Evolutionary conservation across 2,888 invertebrate genomes (phyloP), one percentile per base, ranked within the genome.

Genomic region (Dicycla oo): DNA sequence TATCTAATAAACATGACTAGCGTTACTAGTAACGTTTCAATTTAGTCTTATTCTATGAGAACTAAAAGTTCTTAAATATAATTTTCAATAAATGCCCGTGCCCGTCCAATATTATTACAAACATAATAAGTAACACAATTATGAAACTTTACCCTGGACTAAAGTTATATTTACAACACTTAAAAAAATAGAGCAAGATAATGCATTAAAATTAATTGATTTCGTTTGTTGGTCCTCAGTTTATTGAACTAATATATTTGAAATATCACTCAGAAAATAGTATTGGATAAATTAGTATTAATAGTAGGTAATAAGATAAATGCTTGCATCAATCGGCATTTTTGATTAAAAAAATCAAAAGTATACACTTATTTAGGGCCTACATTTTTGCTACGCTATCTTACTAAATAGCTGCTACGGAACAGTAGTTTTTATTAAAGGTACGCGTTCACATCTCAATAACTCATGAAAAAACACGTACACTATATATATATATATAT

Each of bases 1-100:
- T 69, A 84, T 80, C 69, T 83, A 86, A 87, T 85, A 85, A 76
- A 85, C 81, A 85, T 91, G 91, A 91, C 91, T 91, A 91, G 91
- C 89, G 85, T 86, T 87, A 87, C 88, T 90, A 90, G 90, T 89
- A 90, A 90, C 88, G 84, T 86, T 82, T 82, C 79, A 82, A 83
- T 84, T 73, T 85, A 78, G 83, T 72, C 78, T 66, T 79, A 84
- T 49, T 30, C 71, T 73, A 84, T 72, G 76, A 82, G 62, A 75
- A 82, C 70, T 64, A 75, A 53, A 77, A 70, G 40, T 64, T 76
- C 69, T 70, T 69, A 64, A 43, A 79, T 54, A 47, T 56, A 67
- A 66, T 60, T 45, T 75, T 69, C 45, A 69, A 63, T 80, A 80
- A 82, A 84, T 84, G 78, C 80, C 78, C 73, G 56, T 84, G 78